Evolutionary conservation across 2,113 vertebrate genomes (phyloP).

Genomic region (Zootoca vivipara): DNA sequence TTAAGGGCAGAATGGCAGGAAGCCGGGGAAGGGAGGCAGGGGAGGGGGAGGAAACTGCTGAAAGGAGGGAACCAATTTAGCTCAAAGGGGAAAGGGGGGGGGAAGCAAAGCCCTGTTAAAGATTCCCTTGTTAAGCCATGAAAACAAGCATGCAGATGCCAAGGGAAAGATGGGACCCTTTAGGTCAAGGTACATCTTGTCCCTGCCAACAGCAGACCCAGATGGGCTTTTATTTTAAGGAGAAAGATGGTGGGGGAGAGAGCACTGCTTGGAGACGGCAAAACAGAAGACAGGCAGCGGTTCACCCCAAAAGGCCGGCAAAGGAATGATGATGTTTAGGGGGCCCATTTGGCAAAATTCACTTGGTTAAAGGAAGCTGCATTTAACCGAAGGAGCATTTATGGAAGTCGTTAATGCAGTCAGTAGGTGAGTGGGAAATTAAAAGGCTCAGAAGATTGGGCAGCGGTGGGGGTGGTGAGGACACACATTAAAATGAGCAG

Average conservation of each 20-base stretch:
- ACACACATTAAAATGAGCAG: constrained; percentile 8
- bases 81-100: constrained; percentile 22
- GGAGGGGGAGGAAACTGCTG: constrained; percentile 34
- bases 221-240: neutral
- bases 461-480: neutral
- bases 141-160: constrained; percentile 25
- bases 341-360: constrained; percentile 21
- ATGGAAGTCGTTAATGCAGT: constrained; percentile 43
- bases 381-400: constrained; percentile 49
- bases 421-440: constrained; percentile 59
- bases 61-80: constrained; percentile 46
- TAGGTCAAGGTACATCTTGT: neutral
- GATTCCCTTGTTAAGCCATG: constrained; percentile 36
- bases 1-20: neutral
- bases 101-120: constrained; percentile 30
- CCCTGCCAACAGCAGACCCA: neutral
- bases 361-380: neutral
- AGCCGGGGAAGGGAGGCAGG: neutral
- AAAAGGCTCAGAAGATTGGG: constrained; percentile 39
- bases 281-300: neutral
- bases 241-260: neutral
- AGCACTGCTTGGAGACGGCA: neutral
- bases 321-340: constrained; percentile 10
- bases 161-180: neutral
- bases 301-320: constrained; percentile 26